phyloP scores from a whole-genome alignment of 2,113 vertebrate species.

The Panthera leo region DNA sequence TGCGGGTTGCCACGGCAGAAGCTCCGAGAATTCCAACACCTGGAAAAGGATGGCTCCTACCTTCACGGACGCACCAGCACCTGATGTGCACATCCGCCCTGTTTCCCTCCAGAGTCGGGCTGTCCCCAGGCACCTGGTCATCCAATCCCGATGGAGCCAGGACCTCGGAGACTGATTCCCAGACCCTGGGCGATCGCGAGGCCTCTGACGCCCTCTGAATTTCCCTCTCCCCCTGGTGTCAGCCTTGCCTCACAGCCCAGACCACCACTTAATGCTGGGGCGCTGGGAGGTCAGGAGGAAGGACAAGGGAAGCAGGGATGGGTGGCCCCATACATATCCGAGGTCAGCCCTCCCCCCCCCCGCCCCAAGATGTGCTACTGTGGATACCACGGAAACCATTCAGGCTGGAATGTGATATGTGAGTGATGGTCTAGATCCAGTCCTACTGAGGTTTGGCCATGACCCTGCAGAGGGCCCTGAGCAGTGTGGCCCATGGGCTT shows the following conservation, averaged over 20 bases:
- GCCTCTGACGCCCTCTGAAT: not conserved
- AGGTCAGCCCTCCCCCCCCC: not conserved
- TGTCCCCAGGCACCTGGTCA: not conserved
- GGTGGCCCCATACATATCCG: fast-evolving
- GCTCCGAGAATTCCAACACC: not conserved
- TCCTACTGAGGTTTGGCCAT: fast-evolving
- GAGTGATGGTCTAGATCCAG: not conserved
- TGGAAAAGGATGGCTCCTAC: not conserved
- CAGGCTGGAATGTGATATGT: no score
- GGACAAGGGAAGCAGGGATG: fast-evolving
- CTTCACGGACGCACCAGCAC: fast-evolving
- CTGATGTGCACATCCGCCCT: fast-evolving
- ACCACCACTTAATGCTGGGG: not conserved
- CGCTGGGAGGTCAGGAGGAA: fast-evolving
- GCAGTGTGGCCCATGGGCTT: not conserved
- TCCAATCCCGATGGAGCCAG: no score
- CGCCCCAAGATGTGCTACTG: fast-evolving
- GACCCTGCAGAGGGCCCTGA: not conserved
- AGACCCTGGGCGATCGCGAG: not conserved
- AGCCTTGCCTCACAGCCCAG: not conserved
- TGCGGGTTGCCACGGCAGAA: not conserved
- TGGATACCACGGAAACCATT: fast-evolving
- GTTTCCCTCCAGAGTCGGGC: not conserved
- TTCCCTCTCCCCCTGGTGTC: no score
- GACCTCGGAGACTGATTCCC: not conserved